These are phyloP conservation scores for Pyrgus malvae DNA, from an alignment of 2,888 invertebrate species.

Conservation along the genomic window DNA sequence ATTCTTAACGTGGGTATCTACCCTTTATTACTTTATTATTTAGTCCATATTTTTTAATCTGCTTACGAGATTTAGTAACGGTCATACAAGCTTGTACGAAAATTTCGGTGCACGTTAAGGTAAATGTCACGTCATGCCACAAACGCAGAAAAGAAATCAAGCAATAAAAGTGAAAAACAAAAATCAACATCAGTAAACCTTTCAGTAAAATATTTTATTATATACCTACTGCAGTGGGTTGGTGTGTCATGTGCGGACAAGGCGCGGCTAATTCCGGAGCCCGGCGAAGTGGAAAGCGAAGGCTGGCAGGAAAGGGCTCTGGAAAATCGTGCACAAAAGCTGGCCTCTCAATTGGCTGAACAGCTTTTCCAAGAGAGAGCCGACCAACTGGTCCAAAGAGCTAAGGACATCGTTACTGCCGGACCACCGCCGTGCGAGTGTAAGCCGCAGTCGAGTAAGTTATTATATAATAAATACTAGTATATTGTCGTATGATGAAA, in stretches of 20 bases:
- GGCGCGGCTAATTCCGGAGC: conserved; percentile 39
- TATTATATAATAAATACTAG: neutral
- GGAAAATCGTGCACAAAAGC: conserved; percentile 55
- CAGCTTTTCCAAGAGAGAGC: conserved; percentile 56
- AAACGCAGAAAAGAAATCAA: no score
- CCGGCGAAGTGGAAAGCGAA: conserved; percentile 39
- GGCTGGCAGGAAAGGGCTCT: conserved; percentile 54
- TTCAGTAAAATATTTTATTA: neutral
- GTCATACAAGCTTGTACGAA: no score
- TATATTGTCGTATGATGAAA: no score
- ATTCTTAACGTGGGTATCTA: no score
- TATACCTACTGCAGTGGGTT: conserved; percentile 53
- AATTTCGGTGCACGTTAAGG: no score
- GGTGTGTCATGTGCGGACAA: conserved; percentile 59
- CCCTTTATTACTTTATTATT: no score
- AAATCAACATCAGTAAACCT: no score
- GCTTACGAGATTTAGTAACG: no score
- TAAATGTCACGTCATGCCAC: no score
- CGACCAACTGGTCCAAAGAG: conserved; percentile 50
- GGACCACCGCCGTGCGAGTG: conserved; percentile 58
- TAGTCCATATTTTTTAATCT: no score
- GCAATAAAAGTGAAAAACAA: no score
- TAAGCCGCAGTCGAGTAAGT: conserved; percentile 37
- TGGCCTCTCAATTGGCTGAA: conserved; percentile 59
- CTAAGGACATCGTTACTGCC: conserved; percentile 46